Base-by-base conservation (phyloP, 2,888 invertebrate genomes). In the Amphipoea oculea region DNA sequence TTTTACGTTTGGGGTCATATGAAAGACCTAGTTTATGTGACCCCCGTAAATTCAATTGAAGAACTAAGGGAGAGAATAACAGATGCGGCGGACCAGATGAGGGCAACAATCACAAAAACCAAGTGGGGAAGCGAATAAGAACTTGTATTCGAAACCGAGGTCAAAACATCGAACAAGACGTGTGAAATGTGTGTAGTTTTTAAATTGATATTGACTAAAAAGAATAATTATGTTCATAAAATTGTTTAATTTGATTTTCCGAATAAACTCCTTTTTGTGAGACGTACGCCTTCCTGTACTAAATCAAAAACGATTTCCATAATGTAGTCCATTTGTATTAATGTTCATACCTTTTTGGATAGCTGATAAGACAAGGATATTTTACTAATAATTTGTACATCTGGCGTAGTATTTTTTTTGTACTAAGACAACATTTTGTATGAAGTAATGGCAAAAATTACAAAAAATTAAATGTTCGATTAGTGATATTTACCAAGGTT, bases 11-110 rank as follows among this genome's bases (percentile, higher is more conserved):
- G 20, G 51, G 54, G 54, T 54, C 54, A 54, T 57, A 23, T 57
- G 57, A 57, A 57, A 54, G 54, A 54, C 20, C 54, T 54, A 54
- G 42, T 45, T 45, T 45, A 45, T 45, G 42, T 45, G 42, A 54
- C 54, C 23, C 57, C 57, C 9, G 3, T 57, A 57, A 57, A 57
- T 57, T 57, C 23, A 54, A 54, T 54, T 54, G 40, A 73, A 54
- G 73, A 66, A 54, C 65, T 73, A n/a, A 73, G 66, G 40, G 65
- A 42, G 73, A 65, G 66, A 66, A 73, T 73, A 54, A 73, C 66
- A 66, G 63, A 65, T 69, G 76, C 45, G 12, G 73, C 40, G 65
- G 65, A 73, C 65, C 73, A 73, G 65, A 51, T 66, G 23, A 65
- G 48, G 51, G 36, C 11, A 45, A 45, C 45, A 40, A 65, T 40